Percentiles rank a stretch among this genome's conserved stretches.
phyloP scores from a whole-genome alignment of 1,140 invertebrate species.

The Zaprionus taronus region DNA sequence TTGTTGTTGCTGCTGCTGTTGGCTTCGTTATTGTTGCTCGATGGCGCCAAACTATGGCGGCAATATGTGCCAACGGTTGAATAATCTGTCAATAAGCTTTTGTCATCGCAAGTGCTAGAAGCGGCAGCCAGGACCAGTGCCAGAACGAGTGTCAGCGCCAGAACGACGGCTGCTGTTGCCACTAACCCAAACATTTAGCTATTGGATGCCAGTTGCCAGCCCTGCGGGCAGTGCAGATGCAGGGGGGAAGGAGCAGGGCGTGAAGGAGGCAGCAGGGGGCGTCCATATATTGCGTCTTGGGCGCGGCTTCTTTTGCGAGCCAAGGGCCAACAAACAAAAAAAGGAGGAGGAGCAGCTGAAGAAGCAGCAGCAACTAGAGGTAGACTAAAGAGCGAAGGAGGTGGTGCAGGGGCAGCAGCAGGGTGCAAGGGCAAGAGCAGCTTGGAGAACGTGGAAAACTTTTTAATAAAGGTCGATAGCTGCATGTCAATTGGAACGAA shows the following conservation, averaged over 20 bases:
- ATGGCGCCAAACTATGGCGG: slow-evolving; percentile 75
- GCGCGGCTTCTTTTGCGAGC: slow-evolving; percentile 54
- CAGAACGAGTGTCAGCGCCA: slow-evolving; percentile 2
- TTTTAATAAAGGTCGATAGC: slow-evolving; percentile 83
- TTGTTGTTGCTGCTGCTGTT: slow-evolving; percentile 36
- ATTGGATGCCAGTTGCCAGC: slow-evolving; percentile 63
- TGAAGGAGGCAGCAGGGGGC: slow-evolving; percentile 2
- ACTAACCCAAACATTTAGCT: slow-evolving; percentile 80
- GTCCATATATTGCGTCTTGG: slow-evolving; percentile 76
- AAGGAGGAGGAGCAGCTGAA: neutral
- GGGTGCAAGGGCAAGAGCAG: neutral
- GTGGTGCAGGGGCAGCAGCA: slow-evolving; percentile 4
- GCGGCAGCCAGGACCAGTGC: slow-evolving; percentile 5
- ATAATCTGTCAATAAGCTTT: slow-evolving; percentile 83
- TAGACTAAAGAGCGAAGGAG: neutral
- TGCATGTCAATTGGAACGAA: slow-evolving; percentile 74
- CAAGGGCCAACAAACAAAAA: slow-evolving; percentile 42
- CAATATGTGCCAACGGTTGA: slow-evolving; percentile 82
- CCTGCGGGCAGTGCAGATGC: slow-evolving; percentile 9
- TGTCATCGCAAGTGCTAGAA: slow-evolving; percentile 59
- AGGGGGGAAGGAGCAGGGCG: neutral
- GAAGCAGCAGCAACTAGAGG: neutral
- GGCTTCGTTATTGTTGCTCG: slow-evolving; percentile 42
- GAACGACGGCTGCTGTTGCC: slow-evolving; percentile 40
- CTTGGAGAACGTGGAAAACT: slow-evolving; percentile 60